Percentiles rank a stretch among this genome's conserved stretches.
Evolutionary conservation across 2,888 invertebrate species (phyloP).

Genomic region (Eupithecia centaureata): DNA sequence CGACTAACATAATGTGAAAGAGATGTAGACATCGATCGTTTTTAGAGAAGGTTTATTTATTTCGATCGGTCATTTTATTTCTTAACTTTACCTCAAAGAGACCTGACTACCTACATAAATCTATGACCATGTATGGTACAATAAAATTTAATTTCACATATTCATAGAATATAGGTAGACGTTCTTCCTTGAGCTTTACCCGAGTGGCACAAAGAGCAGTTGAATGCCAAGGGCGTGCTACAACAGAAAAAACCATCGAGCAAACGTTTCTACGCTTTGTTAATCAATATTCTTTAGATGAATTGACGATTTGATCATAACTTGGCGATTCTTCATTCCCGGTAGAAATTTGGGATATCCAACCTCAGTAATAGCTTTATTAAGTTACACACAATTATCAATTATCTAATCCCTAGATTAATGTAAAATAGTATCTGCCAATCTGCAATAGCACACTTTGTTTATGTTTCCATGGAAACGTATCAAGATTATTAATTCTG

Average conservation of each 20-base stretch:
- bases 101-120: neutral
- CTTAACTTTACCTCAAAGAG: neutral
- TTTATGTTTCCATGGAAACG: no score
- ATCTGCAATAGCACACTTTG: no score
- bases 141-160: constrained; percentile 10
- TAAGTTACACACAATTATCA: no score
- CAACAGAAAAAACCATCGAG: constrained; percentile 16
- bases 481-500: no score
- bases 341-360: neutral
- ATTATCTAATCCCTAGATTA: neutral
- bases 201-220: constrained; percentile 18
- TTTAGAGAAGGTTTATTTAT: neutral
- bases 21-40: neutral
- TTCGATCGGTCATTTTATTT: neutral
- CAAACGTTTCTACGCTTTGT: constrained; percentile 11
- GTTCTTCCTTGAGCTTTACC: constrained; percentile 25
- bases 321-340: neutral
- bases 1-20: no score
- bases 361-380: neutral
- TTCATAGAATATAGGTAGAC: constrained; percentile 13
- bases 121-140: neutral
- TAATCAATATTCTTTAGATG: constrained; percentile 8
- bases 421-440: no score
- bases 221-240: constrained; percentile 32
- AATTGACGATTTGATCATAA: neutral